Conservation (phyloP, 2,797 vertebrate species). For the Pseudochirops cupreus region DNA sequence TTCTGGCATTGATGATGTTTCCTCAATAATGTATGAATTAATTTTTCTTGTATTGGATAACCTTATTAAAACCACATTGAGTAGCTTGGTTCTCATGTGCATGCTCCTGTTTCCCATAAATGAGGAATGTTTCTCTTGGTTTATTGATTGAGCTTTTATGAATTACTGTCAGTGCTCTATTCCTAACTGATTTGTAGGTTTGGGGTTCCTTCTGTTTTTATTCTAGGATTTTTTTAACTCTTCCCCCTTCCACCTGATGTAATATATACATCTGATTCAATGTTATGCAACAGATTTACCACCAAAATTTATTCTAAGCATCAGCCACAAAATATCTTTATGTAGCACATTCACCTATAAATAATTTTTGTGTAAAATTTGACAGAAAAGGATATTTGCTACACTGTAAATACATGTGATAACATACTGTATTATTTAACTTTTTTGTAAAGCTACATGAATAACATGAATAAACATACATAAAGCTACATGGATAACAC, state of each 20-base stretch:
- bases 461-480: conserved; percentile 52
- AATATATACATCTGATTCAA: conserved; percentile 89
- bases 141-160: conserved; percentile 52
- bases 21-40: too few relatives aligned
- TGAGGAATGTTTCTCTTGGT: conserved; percentile 65
- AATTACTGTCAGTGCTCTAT: conserved; percentile 63
- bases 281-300: conserved; percentile 92
- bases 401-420: conserved; percentile 98
- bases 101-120: conserved; percentile 72
- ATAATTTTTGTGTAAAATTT: conserved; percentile 98
- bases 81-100: conserved; percentile 73
- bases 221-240: conserved; percentile 38
- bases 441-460: conserved; percentile 93
- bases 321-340: conserved; percentile 90
- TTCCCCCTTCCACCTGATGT: neutral
- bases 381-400: conserved; percentile 98
- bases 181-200: conserved; percentile 79
- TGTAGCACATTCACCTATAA: conserved; percentile 95
- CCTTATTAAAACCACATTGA: neutral
- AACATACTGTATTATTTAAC: conserved; percentile 97
- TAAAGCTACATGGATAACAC: conserved; percentile 92
- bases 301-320: conserved; percentile 87
- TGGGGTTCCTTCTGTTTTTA: conserved; percentile 74
- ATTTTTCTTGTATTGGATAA: neutral
- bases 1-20: too few relatives aligned